phyloP scores from a whole-genome alignment of 2,888 invertebrate species.

The Trachelus troglodyta region DNA sequence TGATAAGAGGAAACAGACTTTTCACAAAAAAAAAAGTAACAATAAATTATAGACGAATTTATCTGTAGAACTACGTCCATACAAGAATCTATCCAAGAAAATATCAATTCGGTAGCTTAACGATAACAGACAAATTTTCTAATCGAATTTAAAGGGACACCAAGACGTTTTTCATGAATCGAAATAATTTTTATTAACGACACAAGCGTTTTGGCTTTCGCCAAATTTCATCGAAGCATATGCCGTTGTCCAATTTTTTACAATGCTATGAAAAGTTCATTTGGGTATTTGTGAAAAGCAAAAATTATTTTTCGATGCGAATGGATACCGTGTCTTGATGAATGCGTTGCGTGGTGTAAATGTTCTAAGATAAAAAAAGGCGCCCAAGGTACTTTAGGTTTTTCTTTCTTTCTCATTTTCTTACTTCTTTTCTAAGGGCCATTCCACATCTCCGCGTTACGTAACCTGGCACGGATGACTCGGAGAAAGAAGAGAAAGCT shows the following conservation, averaged over 20 bases:
- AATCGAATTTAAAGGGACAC: neutral
- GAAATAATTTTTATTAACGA: neutral
- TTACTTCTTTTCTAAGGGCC: neutral
- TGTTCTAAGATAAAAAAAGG: neutral
- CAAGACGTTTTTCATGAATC: neutral
- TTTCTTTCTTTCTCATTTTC: neutral
- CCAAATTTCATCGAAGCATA: neutral
- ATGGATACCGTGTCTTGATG: neutral
- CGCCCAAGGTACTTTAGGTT: neutral
- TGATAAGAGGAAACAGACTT: neutral
- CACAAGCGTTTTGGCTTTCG: neutral
- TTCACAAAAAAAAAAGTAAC: neutral
- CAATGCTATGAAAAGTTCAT: neutral
- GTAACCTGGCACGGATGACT: slow-evolving; percentile 16
- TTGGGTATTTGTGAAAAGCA: neutral
- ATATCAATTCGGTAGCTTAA: neutral
- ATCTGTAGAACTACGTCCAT: neutral
- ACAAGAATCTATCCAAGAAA: neutral
- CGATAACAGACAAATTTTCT: neutral
- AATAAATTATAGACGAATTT: neutral
- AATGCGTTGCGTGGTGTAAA: neutral
- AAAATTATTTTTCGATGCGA: neutral
- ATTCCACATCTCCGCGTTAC: neutral
- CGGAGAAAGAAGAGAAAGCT: slow-evolving; percentile 31
- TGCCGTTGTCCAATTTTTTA: neutral